phyloP scores from a whole-genome alignment of 2,797 vertebrate species.

The Mormyrops boulengeri region DNA sequence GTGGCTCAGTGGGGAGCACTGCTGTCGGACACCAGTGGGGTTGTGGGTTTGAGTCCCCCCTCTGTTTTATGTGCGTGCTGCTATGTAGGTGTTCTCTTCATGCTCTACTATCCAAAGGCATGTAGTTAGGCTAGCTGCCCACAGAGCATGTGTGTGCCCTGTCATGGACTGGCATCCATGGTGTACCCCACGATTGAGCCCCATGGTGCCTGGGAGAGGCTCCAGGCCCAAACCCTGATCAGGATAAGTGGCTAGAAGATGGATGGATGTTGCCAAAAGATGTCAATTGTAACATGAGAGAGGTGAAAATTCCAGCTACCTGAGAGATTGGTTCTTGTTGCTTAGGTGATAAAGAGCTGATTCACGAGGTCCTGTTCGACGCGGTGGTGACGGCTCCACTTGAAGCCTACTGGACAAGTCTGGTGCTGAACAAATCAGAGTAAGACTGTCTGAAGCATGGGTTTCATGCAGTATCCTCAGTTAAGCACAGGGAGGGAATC shows the following conservation, averaged over 20 bases:
- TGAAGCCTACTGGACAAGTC: conserved; percentile 94
- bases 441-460: conserved; percentile 49
- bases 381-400: conserved; percentile 90
- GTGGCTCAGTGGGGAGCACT: neutral
- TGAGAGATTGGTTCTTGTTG: neutral
- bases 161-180: neutral
- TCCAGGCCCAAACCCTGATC: neutral
- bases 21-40: neutral
- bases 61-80: neutral
- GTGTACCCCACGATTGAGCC: neutral
- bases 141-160: neutral
- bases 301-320: neutral
- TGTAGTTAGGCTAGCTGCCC: neutral
- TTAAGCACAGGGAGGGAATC: neutral
- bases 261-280: neutral
- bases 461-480: neutral
- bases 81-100: neutral
- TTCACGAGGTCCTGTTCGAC: conserved; percentile 91
- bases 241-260: neutral
- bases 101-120: neutral
- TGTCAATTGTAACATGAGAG: neutral
- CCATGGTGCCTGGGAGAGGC: neutral
- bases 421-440: conserved; percentile 94
- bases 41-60: neutral
- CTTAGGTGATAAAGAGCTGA: conserved; percentile 85